Conservation (phyloP, 2,888 invertebrate species). For the Ametastegia equiseti region DNA sequence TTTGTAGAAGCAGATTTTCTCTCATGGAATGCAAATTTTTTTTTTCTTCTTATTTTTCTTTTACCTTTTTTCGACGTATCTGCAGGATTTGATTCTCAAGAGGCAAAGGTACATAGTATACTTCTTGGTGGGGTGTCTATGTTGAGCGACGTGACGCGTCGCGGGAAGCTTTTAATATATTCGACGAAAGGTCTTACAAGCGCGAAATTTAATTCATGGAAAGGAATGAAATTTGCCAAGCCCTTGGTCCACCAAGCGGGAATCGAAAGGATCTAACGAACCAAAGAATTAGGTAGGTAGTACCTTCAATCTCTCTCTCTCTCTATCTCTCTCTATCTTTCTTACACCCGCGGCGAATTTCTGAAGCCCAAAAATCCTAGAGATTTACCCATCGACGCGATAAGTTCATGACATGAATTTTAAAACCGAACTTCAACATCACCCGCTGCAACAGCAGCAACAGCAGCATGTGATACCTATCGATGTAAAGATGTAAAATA, state of each 20-base stretch:
- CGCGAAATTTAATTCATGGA: conserved; percentile 72
- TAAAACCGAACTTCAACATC: not conserved
- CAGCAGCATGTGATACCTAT: not conserved
- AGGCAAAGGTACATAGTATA: not conserved
- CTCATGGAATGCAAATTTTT: not conserved
- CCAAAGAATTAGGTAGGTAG: conserved; percentile 66
- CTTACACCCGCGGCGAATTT: not conserved
- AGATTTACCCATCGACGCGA: not conserved
- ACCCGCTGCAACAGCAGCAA: no score
- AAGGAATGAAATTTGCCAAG: conserved; percentile 68
- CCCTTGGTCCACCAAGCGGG: conserved; percentile 54
- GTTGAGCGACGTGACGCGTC: not conserved
- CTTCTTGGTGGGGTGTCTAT: no score
- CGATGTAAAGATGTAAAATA: not conserved
- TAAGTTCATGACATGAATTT: conserved; percentile 20
- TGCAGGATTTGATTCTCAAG: conserved; percentile 29
- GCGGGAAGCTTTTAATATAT: conserved; percentile 45
- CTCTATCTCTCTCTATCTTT: not conserved
- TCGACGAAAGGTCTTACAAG: conserved; percentile 50
- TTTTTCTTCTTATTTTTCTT: not conserved
- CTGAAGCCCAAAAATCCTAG: not conserved
- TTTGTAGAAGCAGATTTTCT: not conserved
- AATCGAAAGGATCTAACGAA: conserved; percentile 69
- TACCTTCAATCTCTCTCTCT: no score
- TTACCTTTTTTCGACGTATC: not conserved